phyloP scores from a whole-genome alignment of 2,113 vertebrate genomes.

The Malurus cyaneus region DNA sequence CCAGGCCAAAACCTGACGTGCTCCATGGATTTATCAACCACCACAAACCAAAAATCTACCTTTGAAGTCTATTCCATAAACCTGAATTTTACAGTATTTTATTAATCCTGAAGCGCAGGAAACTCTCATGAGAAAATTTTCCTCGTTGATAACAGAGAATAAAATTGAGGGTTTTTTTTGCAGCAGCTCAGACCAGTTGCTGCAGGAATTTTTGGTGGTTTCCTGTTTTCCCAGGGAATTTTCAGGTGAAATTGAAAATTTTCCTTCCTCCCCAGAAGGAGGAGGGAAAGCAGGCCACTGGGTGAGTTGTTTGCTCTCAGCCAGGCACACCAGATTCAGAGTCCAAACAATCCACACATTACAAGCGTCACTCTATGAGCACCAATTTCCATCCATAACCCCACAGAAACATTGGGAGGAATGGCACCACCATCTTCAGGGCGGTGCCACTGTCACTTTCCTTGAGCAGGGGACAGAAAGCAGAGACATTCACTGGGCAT shows the following conservation, averaged over 20 bases:
- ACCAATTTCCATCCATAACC: background rate
- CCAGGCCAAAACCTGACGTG: background rate
- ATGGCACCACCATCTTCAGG: background rate
- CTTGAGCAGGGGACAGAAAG: background rate
- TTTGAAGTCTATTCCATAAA: background rate
- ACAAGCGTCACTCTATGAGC: accelerated
- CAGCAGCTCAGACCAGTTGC: background rate
- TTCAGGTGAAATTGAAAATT: background rate
- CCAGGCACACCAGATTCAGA: conserved; percentile 43
- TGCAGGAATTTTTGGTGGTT: accelerated
- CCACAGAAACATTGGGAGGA: accelerated
- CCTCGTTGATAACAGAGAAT: background rate
- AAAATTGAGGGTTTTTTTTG: background rate
- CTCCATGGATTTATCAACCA: background rate
- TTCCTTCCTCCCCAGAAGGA: background rate
- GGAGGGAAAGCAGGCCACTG: background rate
- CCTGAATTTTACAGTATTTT: background rate
- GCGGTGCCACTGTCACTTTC: background rate
- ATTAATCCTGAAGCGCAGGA: background rate
- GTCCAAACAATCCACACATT: conserved; percentile 30
- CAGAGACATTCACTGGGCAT: background rate
- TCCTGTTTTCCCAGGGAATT: background rate
- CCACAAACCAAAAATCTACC: background rate
- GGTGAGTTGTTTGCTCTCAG: background rate
- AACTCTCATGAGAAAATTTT: background rate